Percentiles rank a stretch among this genome's conserved stretches.
phyloP scores from a whole-genome alignment of 2,888 invertebrate species.

The Dryobotodes eremita region DNA sequence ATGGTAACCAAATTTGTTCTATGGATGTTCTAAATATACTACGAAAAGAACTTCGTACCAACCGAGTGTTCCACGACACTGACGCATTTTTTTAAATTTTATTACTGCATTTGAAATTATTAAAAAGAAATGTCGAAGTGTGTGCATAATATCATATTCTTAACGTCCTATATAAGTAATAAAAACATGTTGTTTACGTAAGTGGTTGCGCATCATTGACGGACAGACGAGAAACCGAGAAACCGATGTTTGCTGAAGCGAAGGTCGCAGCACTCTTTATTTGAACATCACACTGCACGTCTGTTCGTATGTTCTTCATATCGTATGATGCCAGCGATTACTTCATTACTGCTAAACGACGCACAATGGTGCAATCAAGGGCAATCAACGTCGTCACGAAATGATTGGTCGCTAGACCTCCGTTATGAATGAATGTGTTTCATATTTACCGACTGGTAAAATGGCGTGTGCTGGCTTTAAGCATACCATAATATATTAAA shows the following conservation, averaged over 20 bases:
- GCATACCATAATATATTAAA: not conserved
- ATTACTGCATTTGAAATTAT: not conserved
- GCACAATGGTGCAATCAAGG: conserved; percentile 65
- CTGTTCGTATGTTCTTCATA: conserved; percentile 33
- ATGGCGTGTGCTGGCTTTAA: not conserved
- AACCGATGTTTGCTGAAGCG: conserved; percentile 54
- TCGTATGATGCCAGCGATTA: conserved; percentile 68
- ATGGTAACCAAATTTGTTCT: too few species aligned
- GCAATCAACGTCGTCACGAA: conserved; percentile 64
- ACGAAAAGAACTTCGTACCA: too few species aligned
- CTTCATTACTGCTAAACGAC: conserved; percentile 73
- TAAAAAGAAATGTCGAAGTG: conserved; percentile 1
- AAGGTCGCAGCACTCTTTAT: conserved; percentile 62
- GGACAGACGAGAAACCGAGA: conserved; percentile 30
- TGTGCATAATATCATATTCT: conserved; percentile 18
- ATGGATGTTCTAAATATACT: too few species aligned
- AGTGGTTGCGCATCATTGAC: conserved; percentile 40
- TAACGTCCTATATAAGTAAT: conserved; percentile 12
- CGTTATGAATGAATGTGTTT: conserved; percentile 39
- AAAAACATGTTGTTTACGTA: conserved; percentile 50
- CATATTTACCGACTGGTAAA: conserved; percentile 31
- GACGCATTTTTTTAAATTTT: too few species aligned
- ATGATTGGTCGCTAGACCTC: conserved; percentile 46
- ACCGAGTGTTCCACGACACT: too few species aligned
- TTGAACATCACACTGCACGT: conserved; percentile 43